Percentiles rank a stretch among this genome's conserved stretches.
Conservation (phyloP, 2,113 vertebrate species). For the Pluvianellus socialis region DNA sequence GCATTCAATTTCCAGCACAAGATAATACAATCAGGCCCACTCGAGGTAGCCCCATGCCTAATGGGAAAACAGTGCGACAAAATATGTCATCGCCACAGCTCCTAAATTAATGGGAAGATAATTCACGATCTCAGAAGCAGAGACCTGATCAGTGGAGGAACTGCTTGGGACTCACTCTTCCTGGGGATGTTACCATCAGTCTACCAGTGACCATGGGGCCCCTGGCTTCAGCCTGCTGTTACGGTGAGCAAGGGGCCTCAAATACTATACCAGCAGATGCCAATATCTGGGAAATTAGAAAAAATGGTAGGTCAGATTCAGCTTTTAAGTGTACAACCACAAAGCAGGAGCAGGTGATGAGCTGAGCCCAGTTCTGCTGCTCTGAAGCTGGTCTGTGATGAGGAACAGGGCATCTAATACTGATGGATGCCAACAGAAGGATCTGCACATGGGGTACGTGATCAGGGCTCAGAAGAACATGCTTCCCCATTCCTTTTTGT, state of each 20-base stretch:
- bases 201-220: neutral
- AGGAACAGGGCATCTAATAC: neutral
- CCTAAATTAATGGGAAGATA: neutral
- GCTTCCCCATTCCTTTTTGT: neutral
- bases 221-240: neutral
- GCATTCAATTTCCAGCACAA: neutral
- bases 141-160: neutral
- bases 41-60: neutral
- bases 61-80: neutral
- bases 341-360: neutral
- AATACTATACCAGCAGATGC: neutral
- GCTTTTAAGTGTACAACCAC: neutral
- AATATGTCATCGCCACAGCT: neutral
- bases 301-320: neutral
- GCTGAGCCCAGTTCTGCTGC: neutral
- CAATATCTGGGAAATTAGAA: neutral
- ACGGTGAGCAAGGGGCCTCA: neutral
- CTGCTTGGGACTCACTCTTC: neutral
- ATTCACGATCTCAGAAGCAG: neutral
- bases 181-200: neutral
- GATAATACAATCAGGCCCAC: neutral
- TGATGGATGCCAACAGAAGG: accelerated
- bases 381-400: neutral
- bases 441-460: neutral
- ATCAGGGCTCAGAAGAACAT: neutral